Percentiles rank a stretch among this genome's conserved stretches.
These are phyloP conservation scores for Cynoglossus semilaevis DNA, from an alignment of 2,113 vertebrate genomes.

Conservation along the genomic window DNA sequence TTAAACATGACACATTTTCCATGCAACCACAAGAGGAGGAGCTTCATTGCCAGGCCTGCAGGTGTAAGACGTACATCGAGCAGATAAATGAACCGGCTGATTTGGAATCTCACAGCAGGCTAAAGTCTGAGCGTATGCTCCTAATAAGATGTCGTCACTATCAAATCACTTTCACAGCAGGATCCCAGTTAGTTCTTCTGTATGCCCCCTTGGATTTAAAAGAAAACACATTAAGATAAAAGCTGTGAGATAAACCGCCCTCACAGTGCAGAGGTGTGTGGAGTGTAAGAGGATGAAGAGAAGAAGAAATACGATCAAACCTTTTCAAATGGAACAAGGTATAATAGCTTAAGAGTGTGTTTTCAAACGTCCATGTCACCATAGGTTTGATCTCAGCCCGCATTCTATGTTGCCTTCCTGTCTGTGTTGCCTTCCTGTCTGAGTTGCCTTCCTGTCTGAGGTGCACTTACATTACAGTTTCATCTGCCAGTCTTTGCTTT, in stretches of 20 bases:
- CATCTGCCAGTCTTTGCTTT: background rate
- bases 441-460: conserved; percentile 23
- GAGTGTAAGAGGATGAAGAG: background rate
- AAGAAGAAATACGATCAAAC: too few relatives aligned
- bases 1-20: conserved; percentile 29
- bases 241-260: conserved; percentile 12
- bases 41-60: conserved; percentile 9
- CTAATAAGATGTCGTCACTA: conserved; percentile 41
- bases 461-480: too few relatives aligned
- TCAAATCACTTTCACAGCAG: conserved; percentile 61
- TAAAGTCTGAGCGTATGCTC: conserved; percentile 28
- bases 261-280: conserved; percentile 1
- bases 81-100: conserved; percentile 38
- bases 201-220: conserved; percentile 27
- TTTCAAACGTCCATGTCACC: conserved; percentile 5
- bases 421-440: conserved; percentile 43
- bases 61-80: conserved; percentile 47
- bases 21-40: conserved; percentile 20
- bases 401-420: too few relatives aligned
- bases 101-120: conserved; percentile 38
- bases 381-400: background rate
- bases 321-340: background rate
- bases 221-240: conserved; percentile 47
- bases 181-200: conserved; percentile 35
- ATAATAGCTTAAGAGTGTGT: background rate